These are phyloP conservation scores for Campoletis sonorensis DNA, from an alignment of 1,140 invertebrate genomes.

Conservation along the genomic window DNA sequence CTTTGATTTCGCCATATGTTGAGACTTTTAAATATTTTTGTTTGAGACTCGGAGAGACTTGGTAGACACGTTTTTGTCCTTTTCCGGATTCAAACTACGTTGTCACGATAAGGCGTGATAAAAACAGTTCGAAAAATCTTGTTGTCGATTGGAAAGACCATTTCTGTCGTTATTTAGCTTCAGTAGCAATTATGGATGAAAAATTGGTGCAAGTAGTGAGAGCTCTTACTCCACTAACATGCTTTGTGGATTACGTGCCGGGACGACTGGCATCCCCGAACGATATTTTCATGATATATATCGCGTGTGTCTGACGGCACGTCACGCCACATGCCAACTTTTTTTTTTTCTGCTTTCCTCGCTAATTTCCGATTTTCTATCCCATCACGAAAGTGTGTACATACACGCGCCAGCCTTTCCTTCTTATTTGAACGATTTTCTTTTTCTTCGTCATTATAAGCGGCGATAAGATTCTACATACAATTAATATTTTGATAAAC, in stretches of 20 bases:
- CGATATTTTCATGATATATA: slow-evolving; percentile 57
- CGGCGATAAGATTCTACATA: background rate
- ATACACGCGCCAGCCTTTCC: background rate
- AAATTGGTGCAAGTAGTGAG: slow-evolving; percentile 46
- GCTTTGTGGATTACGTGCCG: slow-evolving; percentile 54
- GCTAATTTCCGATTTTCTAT: slow-evolving; percentile 46
- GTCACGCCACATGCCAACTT: slow-evolving; percentile 39
- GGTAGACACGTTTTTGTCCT: background rate
- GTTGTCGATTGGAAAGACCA: background rate
- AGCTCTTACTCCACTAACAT: slow-evolving; percentile 58
- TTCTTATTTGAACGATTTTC: slow-evolving; percentile 16
- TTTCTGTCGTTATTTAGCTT: background rate
- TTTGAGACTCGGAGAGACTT: too few species aligned
- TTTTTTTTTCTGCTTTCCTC: slow-evolving; percentile 64
- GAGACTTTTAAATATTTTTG: background rate
- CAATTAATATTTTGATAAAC: too few species aligned
- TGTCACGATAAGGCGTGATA: background rate
- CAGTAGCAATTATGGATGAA: slow-evolving; percentile 22
- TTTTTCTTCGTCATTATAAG: slow-evolving; percentile 4
- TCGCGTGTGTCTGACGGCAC: slow-evolving; percentile 45
- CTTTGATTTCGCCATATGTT: background rate
- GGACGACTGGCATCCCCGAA: slow-evolving; percentile 22
- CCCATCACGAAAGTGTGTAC: background rate
- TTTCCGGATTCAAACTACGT: background rate
- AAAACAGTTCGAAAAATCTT: background rate